Percentiles rank a stretch among this genome's conserved stretches.
Evolutionary conservation across 2,888 invertebrate species (phyloP).

Genomic region (Drosophila tanythrix): DNA sequence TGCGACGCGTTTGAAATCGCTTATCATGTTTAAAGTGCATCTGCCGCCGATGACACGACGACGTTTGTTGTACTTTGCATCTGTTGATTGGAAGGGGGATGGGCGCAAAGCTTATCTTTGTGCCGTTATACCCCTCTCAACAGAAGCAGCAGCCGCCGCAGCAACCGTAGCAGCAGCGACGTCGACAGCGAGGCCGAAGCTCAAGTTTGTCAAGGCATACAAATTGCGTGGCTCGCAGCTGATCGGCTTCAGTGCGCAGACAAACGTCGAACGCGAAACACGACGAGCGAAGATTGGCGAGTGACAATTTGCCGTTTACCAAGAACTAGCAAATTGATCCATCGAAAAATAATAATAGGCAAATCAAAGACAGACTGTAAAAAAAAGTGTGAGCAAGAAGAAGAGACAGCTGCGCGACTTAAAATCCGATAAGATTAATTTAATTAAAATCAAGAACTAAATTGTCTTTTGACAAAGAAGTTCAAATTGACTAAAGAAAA

Average conservation of each 20-base stretch:
- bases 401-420: slow-evolving; percentile 38
- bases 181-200: slow-evolving; percentile 46
- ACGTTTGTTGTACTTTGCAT: slow-evolving; percentile 64
- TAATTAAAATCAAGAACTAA: slow-evolving; percentile 43
- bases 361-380: slow-evolving; percentile 20
- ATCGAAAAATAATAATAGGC: slow-evolving; percentile 38
- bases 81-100: slow-evolving; percentile 11
- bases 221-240: slow-evolving; percentile 67
- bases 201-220: slow-evolving; percentile 52
- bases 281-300: neutral
- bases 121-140: slow-evolving; percentile 37
- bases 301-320: neutral
- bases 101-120: slow-evolving; percentile 43
- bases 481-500: neutral
- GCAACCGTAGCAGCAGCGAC: slow-evolving; percentile 6
- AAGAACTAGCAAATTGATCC: slow-evolving; percentile 26
- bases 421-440: slow-evolving; percentile 48
- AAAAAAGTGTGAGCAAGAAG: neutral
- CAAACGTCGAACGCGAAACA: slow-evolving; percentile 55
- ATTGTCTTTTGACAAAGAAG: neutral
- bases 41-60: slow-evolving; percentile 6
- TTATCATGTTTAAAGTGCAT: slow-evolving; percentile 53
- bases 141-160: slow-evolving; percentile 14
- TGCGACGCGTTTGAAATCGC: slow-evolving; percentile 18
- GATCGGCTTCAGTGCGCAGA: slow-evolving; percentile 71